Base-by-base conservation (phyloP, 2,113 vertebrate genomes). In the Stictonetta naevosa region DNA sequence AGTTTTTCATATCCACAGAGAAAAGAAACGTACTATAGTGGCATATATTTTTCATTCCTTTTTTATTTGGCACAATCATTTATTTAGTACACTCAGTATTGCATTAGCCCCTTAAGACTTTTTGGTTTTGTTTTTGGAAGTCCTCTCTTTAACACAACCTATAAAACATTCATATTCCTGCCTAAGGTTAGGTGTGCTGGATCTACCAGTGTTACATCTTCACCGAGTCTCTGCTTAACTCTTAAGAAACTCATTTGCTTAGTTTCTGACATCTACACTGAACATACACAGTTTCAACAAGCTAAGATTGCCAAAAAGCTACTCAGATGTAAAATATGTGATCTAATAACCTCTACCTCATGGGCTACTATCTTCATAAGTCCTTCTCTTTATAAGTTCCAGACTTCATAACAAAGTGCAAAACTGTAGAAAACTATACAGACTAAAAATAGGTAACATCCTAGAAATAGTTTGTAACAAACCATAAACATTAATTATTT, bases 271-370 rank as follows among this genome's bases (percentile, higher is more conserved):
- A 17, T 55, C 64, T 56, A 0, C 25, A 17, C 33, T 40, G 13
- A 87, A 7, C 33, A 59, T 59, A 82, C 40, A 13, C 21, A 23
- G 40, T 68, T 80, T 83, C 79, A 69, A 44, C 26, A 85, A 58
- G 36, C 15, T 77, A 68, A 64, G 40, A 63, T 63, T 86, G 62
- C 26, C n/a, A 56, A 81, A 72, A 71, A 78, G 10, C 33, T 75
- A 60, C 53, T 12, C 18, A 93, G 42, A 20, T 40, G 60, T 64
- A 44, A 76, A 88, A 86, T 20, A 82, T 25, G 55, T 86, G 59
- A 88, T 85, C 62, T 86, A 74, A 91, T 88, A 91, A 92, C 22
- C 76, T 83, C 50, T 58, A 72, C 72, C 50, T 92, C 79, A 60
- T 36, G 53, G 69, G 31, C 69, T 93, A n/a, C 62, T 21, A 11